phyloP scores from a whole-genome alignment of 2,113 vertebrate genomes.

The Hydrolagus affinis region DNA sequence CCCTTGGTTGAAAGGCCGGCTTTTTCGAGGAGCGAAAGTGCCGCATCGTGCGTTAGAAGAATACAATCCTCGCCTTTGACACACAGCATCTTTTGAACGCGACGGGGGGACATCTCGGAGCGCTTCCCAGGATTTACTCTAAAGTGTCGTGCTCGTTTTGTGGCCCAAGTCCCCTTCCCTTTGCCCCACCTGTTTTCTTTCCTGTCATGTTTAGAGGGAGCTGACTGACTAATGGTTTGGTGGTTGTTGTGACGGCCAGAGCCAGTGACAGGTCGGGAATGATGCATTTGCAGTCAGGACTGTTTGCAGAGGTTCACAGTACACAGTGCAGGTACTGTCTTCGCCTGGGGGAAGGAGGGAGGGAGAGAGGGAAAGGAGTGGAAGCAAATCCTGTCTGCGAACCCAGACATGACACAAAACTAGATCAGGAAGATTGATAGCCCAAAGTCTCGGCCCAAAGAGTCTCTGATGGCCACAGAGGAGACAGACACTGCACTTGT shows the following conservation, averaged over 20 bases:
- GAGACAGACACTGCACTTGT: not conserved
- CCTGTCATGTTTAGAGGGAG: not conserved
- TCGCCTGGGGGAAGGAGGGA: not conserved
- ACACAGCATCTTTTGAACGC: too few species aligned
- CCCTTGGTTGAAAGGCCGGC: not conserved
- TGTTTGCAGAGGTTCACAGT: not conserved
- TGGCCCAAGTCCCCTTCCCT: not conserved
- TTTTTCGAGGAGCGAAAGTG: not conserved
- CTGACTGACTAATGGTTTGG: slow-evolving; percentile 19
- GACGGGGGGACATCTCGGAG: too few species aligned
- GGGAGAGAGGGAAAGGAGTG: too few species aligned
- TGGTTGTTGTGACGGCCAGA: not conserved
- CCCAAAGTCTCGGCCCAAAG: not conserved
- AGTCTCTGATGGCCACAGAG: not conserved
- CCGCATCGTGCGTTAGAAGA: too few species aligned
- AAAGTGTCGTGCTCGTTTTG: too few species aligned
- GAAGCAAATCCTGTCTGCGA: not conserved
- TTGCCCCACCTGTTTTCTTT: too few species aligned
- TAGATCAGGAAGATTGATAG: not conserved
- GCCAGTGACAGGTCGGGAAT: not conserved
- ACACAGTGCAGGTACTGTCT: slow-evolving; percentile 8
- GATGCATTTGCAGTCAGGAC: not conserved
- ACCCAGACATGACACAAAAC: not conserved
- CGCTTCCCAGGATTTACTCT: too few species aligned
- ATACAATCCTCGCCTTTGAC: too few species aligned